phyloP scores from a whole-genome alignment of 1,140 invertebrate species.

The Hypothenemus hampei region DNA sequence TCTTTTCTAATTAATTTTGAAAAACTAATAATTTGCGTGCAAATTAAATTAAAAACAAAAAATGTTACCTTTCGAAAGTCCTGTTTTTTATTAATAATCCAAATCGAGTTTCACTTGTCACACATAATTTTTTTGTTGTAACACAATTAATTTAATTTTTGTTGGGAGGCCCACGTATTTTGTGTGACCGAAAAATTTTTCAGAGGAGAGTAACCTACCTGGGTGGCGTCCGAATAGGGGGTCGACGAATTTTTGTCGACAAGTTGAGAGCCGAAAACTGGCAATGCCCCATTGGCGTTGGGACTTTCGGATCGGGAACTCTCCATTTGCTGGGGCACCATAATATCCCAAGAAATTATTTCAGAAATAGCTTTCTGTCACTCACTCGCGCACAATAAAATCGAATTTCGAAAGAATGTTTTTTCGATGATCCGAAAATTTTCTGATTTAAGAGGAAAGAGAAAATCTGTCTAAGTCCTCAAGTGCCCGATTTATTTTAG shows the following conservation, averaged over 20 bases:
- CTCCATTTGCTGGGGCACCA: slow-evolving; percentile 58
- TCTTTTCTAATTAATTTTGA: too few species aligned
- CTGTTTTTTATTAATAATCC: too few species aligned
- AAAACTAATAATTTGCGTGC: too few species aligned
- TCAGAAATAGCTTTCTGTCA: slow-evolving; percentile 14
- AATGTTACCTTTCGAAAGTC: too few species aligned
- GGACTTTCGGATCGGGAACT: slow-evolving; percentile 48
- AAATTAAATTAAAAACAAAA: too few species aligned
- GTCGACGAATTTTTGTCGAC: slow-evolving; percentile 87
- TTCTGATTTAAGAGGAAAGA: too few species aligned
- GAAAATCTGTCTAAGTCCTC: slow-evolving; percentile 41
- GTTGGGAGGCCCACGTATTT: too few species aligned
- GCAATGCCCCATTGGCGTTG: slow-evolving; percentile 43
- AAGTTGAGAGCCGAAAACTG: slow-evolving; percentile 76
- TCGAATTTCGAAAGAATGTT: slow-evolving; percentile 13
- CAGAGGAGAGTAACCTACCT: slow-evolving; percentile 59
- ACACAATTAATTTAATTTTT: too few species aligned
- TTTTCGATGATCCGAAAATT: slow-evolving; percentile 5
- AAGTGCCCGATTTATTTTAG: slow-evolving; percentile 27
- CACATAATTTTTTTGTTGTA: too few species aligned
- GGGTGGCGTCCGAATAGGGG: slow-evolving; percentile 93
- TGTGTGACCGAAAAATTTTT: background rate
- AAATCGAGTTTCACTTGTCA: too few species aligned
- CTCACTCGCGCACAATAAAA: slow-evolving; percentile 28
- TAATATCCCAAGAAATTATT: slow-evolving; percentile 34